Evolutionary conservation across 37 sponge, comb jelly and placozoan genomes (phyloP), one percentile per base, ranked within the genome.

Genomic region (Theonella swinhoei): DNA sequence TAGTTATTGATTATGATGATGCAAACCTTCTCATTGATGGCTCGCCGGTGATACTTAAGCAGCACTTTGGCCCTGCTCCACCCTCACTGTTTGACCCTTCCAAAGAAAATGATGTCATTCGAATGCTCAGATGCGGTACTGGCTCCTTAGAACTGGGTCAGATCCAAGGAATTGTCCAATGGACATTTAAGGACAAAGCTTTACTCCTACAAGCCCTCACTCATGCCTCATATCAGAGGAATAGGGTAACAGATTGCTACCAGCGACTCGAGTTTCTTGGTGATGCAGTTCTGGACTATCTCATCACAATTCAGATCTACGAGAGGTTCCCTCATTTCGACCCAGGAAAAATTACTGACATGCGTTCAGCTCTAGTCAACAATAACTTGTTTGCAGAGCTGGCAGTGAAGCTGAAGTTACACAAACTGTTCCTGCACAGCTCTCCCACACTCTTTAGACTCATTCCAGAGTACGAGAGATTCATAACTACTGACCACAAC

Each of bases 211-310:
- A 97, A 60, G 99, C 99, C 1, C 39, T 97, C 58, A 99, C 99
- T 0, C 99, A 99, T 66, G 80, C 98, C 31, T 95, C 99, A 0
- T 99, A 93, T 81, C 72, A 72, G 17, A 84, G 79, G 61, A 99
- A 97, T 71, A 77, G 88, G n/a, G 70, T 92, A 25, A 95, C 97
- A 28, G 88, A 85, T 63, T 93, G 92, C 87, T 99, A 97, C 72
- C 97, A 99, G 83, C 81, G 93, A 40, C 83, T 99, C 69, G 99
- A 99, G 85, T 99, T 99, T 43, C 88, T 99, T 0, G 99, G 99
- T 5, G 99, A 99, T 79, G 99, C 99, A 17, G 81, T 99, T 11
- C 80, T 99, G 24, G 97, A 99, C 74, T 97, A 93, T 39, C 85
- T 99, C 39, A 82, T 95, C 59, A 92, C 91, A 3, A 76, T 73